phyloP scores from a whole-genome alignment of 2,113 vertebrate genomes.

The Perognathus longimembris region DNA sequence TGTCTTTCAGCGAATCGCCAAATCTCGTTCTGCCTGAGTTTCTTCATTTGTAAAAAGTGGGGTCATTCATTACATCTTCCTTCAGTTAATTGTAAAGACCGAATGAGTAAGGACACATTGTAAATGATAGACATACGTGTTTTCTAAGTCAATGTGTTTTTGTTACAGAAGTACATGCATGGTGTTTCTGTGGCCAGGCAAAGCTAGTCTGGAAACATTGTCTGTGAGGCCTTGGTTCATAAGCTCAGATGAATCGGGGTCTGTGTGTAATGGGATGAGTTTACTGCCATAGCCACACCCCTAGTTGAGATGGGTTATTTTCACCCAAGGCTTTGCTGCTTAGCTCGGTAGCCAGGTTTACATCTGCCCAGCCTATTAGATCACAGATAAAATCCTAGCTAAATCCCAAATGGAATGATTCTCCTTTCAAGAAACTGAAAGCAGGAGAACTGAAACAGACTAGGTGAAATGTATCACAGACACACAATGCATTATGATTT shows the following conservation, averaged over 20 bases:
- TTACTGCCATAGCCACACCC: background rate
- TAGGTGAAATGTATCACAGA: too few relatives aligned
- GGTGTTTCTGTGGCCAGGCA: background rate
- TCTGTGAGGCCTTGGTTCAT: background rate
- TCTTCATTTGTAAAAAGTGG: background rate
- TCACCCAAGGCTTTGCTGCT: background rate
- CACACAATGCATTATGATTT: background rate
- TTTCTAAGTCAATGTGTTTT: background rate
- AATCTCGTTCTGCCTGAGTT: background rate
- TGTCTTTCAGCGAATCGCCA: background rate
- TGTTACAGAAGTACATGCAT: background rate
- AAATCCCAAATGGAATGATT: conserved; percentile 5
- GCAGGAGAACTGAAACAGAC: background rate
- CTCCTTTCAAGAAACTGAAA: conserved; percentile 8
- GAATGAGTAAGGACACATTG: background rate
- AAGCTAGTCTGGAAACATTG: background rate
- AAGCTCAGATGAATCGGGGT: background rate
- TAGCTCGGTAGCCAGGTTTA: background rate
- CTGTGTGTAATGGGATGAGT: background rate
- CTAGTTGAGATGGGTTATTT: background rate
- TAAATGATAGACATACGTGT: background rate
- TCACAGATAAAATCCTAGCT: conserved; percentile 1
- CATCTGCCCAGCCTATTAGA: background rate
- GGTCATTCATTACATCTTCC: background rate
- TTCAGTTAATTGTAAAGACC: background rate